These are phyloP conservation scores for Synanthedon formicaeformis DNA, from an alignment of 2,888 invertebrate species.

Conservation along the genomic window DNA sequence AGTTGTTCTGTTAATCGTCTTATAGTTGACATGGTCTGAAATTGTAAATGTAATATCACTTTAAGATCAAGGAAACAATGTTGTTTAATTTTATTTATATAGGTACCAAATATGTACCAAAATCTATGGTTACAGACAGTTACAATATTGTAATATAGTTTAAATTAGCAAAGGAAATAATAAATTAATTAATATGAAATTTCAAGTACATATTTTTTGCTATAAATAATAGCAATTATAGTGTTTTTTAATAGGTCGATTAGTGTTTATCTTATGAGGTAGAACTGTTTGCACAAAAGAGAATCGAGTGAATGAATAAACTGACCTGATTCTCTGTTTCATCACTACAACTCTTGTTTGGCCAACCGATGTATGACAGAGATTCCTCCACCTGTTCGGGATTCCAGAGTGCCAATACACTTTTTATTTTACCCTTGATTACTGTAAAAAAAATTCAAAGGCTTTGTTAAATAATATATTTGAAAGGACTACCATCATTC, in stretches of 20 bases:
- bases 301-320: too few species aligned
- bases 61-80: not conserved
- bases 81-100: not conserved
- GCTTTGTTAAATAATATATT: too few species aligned
- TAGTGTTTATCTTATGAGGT: too few species aligned
- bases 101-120: not conserved
- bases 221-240: too few species aligned
- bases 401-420: slow-evolving; percentile 86
- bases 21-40: slow-evolving; percentile 77
- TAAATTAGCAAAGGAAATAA: not conserved
- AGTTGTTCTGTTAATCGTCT: slow-evolving; percentile 83
- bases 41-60: not conserved
- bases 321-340: slow-evolving; percentile 35
- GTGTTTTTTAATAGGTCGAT: too few species aligned
- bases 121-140: not conserved
- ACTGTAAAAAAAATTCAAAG: slow-evolving; percentile 19
- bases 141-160: not conserved
- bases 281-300: too few species aligned
- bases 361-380: slow-evolving; percentile 83
- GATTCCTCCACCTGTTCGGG: slow-evolving; percentile 88
- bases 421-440: slow-evolving; percentile 74
- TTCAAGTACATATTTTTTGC: too few species aligned
- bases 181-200: too few species aligned
- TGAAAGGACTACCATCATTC: too few species aligned
- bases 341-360: slow-evolving; percentile 62